Evolutionary conservation across 1,140 invertebrate species (phyloP), one percentile per base, ranked within the genome.

Genomic region (Drosophila kanapiae): DNA sequence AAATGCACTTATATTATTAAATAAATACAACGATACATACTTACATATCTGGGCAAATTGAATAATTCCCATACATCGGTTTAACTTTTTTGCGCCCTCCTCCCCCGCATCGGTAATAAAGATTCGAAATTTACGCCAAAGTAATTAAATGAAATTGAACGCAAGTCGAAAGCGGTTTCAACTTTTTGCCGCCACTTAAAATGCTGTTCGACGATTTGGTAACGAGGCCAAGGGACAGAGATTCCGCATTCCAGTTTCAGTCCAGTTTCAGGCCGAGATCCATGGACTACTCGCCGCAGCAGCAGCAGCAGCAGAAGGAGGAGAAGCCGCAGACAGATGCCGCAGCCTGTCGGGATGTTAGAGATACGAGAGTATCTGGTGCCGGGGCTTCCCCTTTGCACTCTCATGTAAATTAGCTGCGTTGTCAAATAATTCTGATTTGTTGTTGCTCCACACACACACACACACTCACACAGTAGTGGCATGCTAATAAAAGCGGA

Each of bases 391-490:
- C 40, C 57, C 59, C 18, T 29, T 40, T 14, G 62, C 43, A 59
- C 78, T 75, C 74, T 84, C 85, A 88, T 88, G 85, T 81, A 88
- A 88, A 88, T 88, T 88, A 88, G 85, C 81, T 79, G 78, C 81
- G 85, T 85, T 88, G 85, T 90, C 84, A 88, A 87, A 88, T 88
- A 88, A 88, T 88, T 87, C 85, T 90, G 85, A 88, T 90, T 88
- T 90, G 81, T 88, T 88, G 84, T 79, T 88, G 74, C 64, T 70
- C 62, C 76, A 58, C 70, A 75, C 71, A 58, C 61, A 48, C 23
- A 75, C 75, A 64, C 63, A 70, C 79, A 63, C 67, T 71, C 70
- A 63, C 67, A 49, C 27, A 31, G 53, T 23, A 56, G 53, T 90
- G 81, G 70, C 78, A 79, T 77, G 76, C 85, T 88, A 88, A 88